Evolutionary conservation across 2,888 invertebrate species (phyloP).

Genomic region (Rhagophthalmus giganteus): DNA sequence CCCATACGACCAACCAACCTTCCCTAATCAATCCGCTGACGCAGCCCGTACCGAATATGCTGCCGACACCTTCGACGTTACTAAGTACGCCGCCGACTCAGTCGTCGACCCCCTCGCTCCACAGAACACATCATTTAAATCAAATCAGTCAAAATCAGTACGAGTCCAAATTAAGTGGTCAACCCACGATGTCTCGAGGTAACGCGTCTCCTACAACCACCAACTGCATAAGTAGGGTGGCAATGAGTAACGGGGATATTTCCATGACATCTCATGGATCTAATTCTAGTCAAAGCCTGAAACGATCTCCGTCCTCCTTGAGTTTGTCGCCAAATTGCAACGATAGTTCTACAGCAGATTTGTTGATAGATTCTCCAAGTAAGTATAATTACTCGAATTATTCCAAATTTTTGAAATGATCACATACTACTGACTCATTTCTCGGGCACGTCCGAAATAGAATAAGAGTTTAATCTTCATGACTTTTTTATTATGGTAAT

Average conservation of each 20-base stretch:
- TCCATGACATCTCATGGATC: conserved; percentile 76
- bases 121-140: conserved; percentile 51
- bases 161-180: conserved; percentile 47
- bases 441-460: conserved; percentile 5
- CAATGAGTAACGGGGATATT: conserved; percentile 78
- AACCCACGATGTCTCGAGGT: conserved; percentile 38
- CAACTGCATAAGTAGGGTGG: conserved; percentile 69
- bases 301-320: conserved; percentile 67
- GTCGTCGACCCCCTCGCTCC: conserved; percentile 22
- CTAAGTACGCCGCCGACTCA: conserved; percentile 34
- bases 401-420: no score
- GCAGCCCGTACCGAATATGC: conserved; percentile 43
- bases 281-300: conserved; percentile 56
- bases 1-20: conserved; percentile 38
- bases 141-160: conserved; percentile 45
- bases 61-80: conserved; percentile 40
- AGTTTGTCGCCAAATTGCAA: conserved; percentile 61
- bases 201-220: conserved; percentile 55
- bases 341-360: conserved; percentile 67
- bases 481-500: conserved; percentile 42
- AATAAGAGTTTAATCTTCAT: conserved; percentile 28
- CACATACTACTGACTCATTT: not conserved
- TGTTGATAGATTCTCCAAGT: conserved; percentile 84
- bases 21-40: conserved; percentile 31
- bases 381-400: conserved; percentile 56